These are phyloP conservation scores for Hyppa rectilinea DNA, from an alignment of 2,888 invertebrate genomes.

Conservation along the genomic window DNA sequence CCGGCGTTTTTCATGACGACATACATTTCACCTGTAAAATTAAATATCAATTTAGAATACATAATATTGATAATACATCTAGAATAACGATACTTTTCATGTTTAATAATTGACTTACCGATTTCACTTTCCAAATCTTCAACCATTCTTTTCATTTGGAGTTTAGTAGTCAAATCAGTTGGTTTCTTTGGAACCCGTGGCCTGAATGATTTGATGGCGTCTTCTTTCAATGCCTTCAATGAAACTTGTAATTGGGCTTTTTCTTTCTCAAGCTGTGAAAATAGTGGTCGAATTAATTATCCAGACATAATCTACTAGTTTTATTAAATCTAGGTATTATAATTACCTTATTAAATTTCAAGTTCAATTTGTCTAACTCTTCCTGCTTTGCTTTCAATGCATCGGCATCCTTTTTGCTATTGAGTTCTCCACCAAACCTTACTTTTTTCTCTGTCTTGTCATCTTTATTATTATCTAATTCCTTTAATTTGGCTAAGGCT, in stretches of 20 bases:
- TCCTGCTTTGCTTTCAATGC: constrained; percentile 85
- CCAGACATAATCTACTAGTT: not conserved
- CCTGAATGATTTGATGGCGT: constrained; percentile 92
- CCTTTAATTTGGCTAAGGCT: constrained; percentile 90
- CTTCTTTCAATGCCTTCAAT: constrained; percentile 92
- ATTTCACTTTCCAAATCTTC: constrained; percentile 97
- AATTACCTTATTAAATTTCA: constrained; percentile 85
- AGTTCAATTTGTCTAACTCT: constrained; percentile 90
- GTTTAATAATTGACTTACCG: constrained; percentile 81
- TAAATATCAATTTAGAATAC: not conserved
- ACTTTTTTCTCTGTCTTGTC: constrained; percentile 90
- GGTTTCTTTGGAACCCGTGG: constrained; percentile 93
- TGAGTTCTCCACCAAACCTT: constrained; percentile 82
- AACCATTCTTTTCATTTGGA: constrained; percentile 95
- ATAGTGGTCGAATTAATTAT: constrained; percentile 3
- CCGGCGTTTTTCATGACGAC: constrained; percentile 92
- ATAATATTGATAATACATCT: not conserved
- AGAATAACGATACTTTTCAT: not conserved
- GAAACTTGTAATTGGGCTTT: constrained; percentile 92
- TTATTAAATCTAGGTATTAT: not conserved
- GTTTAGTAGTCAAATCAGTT: constrained; percentile 93
- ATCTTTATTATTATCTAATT: constrained; percentile 86
- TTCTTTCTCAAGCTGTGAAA: constrained; percentile 91
- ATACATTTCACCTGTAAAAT: constrained; percentile 90
- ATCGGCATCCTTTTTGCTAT: constrained; percentile 85